phyloP scores from a whole-genome alignment of 2,888 invertebrate species.

The Rugalucina vietnamica region DNA sequence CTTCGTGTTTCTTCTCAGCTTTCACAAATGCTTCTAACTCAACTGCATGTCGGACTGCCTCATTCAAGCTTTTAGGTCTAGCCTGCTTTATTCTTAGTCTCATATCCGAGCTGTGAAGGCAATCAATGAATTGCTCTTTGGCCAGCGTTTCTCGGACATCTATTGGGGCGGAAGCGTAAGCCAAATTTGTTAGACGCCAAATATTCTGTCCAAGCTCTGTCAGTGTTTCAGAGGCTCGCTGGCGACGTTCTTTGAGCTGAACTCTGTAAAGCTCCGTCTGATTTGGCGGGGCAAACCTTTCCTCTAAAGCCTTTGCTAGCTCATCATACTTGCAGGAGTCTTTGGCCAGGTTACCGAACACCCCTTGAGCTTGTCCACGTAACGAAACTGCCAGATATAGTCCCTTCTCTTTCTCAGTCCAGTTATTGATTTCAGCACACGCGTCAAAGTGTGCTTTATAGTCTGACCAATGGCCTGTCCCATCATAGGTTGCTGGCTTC shows the following conservation, averaged over 20 bases:
- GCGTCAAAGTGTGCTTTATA: conserved; percentile 37
- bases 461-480: conserved; percentile 26
- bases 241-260: background rate
- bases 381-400: conserved; percentile 30
- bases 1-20: no score
- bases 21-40: no score
- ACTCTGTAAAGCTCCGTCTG: conserved; percentile 23
- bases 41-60: no score
- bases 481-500: conserved; percentile 29
- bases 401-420: conserved; percentile 29
- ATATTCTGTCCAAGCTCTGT: background rate
- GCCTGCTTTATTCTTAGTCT: background rate
- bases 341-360: conserved; percentile 19
- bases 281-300: conserved; percentile 29
- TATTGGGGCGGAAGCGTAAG: background rate
- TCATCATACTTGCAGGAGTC: background rate
- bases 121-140: background rate
- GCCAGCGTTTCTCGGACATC: background rate
- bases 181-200: background rate
- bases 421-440: conserved; percentile 13
- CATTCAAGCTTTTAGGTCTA: background rate
- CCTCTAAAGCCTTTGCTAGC: conserved; percentile 15
- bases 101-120: background rate
- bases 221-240: background rate
- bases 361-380: conserved; percentile 26